Percentiles rank a stretch among this genome's conserved stretches.
Evolutionary conservation across 2,113 vertebrate genomes (phyloP).

Genomic region (Periophthalmodon schlosseri): DNA sequence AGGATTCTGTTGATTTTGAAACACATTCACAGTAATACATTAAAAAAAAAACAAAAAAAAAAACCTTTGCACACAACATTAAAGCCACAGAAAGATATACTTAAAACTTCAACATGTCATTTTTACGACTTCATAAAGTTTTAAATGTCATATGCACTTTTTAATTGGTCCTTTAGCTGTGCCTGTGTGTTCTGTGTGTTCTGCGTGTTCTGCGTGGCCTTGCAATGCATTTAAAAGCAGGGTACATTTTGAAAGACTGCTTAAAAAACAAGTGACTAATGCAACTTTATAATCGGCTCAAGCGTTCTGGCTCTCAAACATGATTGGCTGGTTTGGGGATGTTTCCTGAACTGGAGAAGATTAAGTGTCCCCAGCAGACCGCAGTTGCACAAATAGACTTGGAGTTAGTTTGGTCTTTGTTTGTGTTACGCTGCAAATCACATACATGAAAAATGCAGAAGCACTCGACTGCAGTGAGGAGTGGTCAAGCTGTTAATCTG

Average conservation of each 20-base stretch:
- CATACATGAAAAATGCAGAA: conserved; percentile 6
- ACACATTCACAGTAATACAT: no score
- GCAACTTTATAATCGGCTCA: conserved; percentile 16
- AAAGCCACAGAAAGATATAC: neutral
- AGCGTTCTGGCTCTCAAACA: conserved; percentile 7
- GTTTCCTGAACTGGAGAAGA: conserved; percentile 14
- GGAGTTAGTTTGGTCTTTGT: neutral
- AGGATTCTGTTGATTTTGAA: no score
- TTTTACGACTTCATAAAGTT: neutral
- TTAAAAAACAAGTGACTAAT: conserved; percentile 16
- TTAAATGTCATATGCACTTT: neutral
- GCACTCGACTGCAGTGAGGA: conserved; percentile 3
- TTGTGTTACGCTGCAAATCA: conserved; percentile 5
- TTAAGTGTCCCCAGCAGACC: conserved; percentile 6
- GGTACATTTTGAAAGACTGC: neutral
- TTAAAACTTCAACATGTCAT: neutral
- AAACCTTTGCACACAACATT: neutral
- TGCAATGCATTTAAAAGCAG: neutral
- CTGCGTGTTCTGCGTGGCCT: neutral
- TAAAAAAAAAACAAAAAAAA: no score
- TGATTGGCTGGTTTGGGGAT: conserved; percentile 8
- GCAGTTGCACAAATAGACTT: conserved; percentile 3
- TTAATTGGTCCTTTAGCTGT: neutral
- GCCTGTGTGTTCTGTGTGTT: neutral
- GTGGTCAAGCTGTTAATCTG: conserved; percentile 11